These are phyloP conservation scores for Bolborhynchus lineola DNA, from an alignment of 2,113 vertebrate genomes.

Conservation along the genomic window DNA sequence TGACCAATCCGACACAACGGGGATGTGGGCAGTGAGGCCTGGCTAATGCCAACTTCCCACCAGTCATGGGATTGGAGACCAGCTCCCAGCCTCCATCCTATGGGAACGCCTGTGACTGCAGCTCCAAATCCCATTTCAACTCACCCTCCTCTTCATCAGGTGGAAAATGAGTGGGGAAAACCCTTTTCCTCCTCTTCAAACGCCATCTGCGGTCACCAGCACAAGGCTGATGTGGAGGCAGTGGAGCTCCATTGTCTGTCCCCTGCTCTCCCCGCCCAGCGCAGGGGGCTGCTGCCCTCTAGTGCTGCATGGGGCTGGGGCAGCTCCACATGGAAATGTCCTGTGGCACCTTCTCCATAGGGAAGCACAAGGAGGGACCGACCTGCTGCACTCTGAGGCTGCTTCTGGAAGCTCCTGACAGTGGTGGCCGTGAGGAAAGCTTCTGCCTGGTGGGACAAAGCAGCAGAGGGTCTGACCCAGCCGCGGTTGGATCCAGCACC, in stretches of 20 bases:
- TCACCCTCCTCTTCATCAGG: not conserved
- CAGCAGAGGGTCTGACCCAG: not conserved
- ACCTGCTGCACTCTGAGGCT: not conserved
- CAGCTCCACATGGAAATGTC: not conserved
- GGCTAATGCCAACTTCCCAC: accelerated
- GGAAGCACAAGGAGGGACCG: not conserved
- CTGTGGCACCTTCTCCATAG: not conserved
- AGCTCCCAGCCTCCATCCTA: accelerated
- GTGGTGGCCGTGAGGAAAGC: not conserved
- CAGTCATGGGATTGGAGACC: accelerated
- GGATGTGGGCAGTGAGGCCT: not conserved
- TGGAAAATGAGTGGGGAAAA: accelerated
- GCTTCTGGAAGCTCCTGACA: not conserved
- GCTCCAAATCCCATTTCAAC: not conserved
- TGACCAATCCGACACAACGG: accelerated
- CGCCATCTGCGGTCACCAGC: accelerated
- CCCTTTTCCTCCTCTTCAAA: not conserved
- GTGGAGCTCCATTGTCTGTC: not conserved
- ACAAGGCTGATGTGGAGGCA: accelerated
- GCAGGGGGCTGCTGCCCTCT: slow-evolving; percentile 6
- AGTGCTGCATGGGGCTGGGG: not conserved
- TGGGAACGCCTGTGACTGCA: accelerated
- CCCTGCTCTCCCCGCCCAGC: not conserved
- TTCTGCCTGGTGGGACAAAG: not conserved
- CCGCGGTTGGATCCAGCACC: accelerated